Evolutionary conservation across 2,888 invertebrate genomes (phyloP), one percentile per base, ranked within the genome.

Genomic region (Alloplasta piceator): DNA sequence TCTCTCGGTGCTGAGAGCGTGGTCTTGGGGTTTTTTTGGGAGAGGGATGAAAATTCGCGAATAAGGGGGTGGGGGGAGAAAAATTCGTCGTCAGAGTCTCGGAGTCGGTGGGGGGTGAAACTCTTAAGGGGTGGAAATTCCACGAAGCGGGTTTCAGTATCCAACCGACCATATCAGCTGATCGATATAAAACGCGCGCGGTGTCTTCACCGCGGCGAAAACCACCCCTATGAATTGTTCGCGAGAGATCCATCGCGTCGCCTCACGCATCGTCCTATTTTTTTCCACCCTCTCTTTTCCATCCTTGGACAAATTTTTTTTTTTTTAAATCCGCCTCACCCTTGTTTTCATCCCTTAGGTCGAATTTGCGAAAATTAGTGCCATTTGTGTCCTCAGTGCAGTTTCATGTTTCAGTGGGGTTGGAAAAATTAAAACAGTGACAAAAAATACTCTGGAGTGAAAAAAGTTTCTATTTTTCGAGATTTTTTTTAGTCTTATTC

Each of bases 141-240:
- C 86, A 82, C 88, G 89, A 89, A 90, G 83, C 84, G 85, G 48
- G 86, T 87, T 26, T 91, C 90, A 91, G 91, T 91, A 90, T 90
- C 88, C 90, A 89, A 90, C 91, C 91, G 91, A 89, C 90, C 89
- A 3, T 26, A 90, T 90, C 91, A 90, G 89, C 90, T 90, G 91
- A 91, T 91, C 91, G 88, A 91, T 91, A 91, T 89, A 89, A 84
- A 64, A 41, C 26, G 26, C 26, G 26, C 64, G 64, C 64, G 64
- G 50, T 48, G 50, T 64, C 48, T 77, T 71, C 79, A 75, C 68
- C 68, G 76, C 74, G 82, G 81, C 84, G 82, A 26, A 26, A 26
- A 26, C 80, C 71, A 79, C 78, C 63, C 70, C 63, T 26, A 26
- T 26, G 26, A 26, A 26, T 26, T 26, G 1, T 1, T 26, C 26